Evolutionary conservation across 2,797 vertebrate species (phyloP).

Genomic region (Crocidura indochinensis): DNA sequence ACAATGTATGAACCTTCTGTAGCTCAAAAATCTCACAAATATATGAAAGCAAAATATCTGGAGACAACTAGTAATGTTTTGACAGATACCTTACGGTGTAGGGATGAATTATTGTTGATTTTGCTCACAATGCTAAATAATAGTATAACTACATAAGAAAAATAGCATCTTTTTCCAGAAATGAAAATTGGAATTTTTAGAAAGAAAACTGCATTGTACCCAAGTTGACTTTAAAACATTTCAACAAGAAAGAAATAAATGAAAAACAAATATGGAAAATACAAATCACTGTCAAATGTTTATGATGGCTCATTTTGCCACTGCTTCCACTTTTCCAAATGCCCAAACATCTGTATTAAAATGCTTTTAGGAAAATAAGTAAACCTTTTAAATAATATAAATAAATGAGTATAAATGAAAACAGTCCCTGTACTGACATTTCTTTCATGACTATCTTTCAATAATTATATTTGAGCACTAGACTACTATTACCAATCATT

Average conservation of each 20-base stretch:
- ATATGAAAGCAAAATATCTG: neutral
- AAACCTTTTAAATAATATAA: neutral
- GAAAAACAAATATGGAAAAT: conserved; percentile 13
- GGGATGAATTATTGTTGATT: neutral
- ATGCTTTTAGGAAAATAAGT: neutral
- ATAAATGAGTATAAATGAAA: conserved; percentile 50
- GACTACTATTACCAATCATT: neutral
- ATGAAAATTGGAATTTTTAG: neutral
- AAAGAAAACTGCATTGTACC: neutral
- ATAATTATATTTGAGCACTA: neutral
- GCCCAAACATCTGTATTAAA: neutral
- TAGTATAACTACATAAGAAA: neutral
- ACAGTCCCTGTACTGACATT: neutral
- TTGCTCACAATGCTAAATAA: conserved; percentile 7
- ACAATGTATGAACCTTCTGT: neutral
- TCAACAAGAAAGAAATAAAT: conserved; percentile 8
- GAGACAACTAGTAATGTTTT: neutral
- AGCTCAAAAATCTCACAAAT: neutral
- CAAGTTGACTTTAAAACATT: conserved; percentile 45
- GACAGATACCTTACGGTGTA: neutral
- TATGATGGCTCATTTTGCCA: neutral
- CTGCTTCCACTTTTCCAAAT: neutral
- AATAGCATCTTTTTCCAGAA: conserved; percentile 6
- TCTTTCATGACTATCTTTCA: neutral
- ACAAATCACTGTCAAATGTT: neutral